Percentiles rank a stretch among this genome's conserved stretches.
Conservation (phyloP, 2,797 vertebrate species). For the Malurus splendens region DNA sequence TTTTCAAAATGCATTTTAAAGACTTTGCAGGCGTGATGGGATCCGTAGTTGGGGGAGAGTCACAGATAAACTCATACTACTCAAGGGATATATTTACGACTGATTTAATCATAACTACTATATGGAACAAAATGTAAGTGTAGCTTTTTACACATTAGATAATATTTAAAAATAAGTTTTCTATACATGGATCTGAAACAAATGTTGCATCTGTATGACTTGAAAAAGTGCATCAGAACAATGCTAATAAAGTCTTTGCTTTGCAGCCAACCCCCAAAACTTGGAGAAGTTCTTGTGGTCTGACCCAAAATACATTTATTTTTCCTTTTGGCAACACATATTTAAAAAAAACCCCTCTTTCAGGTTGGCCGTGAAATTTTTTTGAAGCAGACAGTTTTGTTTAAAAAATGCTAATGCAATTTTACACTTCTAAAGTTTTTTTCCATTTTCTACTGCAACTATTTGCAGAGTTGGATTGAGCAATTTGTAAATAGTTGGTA, state of each 20-base stretch:
- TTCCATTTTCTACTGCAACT: background rate
- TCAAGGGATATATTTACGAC: background rate
- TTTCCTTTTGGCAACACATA: background rate
- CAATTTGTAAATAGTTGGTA: background rate
- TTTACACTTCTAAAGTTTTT: background rate
- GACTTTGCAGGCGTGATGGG: background rate
- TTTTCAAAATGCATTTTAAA: constrained; percentile 29
- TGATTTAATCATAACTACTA: background rate
- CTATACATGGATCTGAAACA: background rate
- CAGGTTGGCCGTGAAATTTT: background rate
- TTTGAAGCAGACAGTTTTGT: background rate
- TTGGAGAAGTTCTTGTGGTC: background rate
- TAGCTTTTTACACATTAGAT: background rate
- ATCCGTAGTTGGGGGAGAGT: background rate
- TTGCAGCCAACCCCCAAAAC: background rate
- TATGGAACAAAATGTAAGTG: background rate
- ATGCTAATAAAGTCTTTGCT: background rate
- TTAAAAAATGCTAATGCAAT: background rate
- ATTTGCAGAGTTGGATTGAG: background rate
- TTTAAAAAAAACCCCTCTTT: background rate
- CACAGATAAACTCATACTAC: background rate
- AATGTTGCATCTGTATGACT: background rate
- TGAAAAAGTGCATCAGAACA: background rate
- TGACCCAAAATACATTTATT: background rate
- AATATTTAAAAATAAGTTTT: background rate